Evolutionary conservation across 2,797 vertebrate species (phyloP), one percentile per base, ranked within the genome.

Genomic region (Menidia menidia): DNA sequence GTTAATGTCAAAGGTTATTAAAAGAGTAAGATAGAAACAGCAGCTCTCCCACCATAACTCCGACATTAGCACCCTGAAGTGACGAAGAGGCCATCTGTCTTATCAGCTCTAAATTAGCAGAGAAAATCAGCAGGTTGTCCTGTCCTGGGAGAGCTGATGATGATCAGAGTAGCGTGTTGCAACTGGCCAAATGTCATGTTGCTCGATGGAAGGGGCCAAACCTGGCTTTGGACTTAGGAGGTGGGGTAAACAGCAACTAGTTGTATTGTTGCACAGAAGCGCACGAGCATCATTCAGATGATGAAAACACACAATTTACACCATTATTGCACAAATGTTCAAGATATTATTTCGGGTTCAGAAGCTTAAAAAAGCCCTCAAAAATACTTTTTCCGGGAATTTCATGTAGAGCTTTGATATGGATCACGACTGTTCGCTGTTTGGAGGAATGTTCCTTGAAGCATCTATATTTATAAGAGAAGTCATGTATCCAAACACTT

Each of bases 1-100:
- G 68, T 82, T 81, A 87, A 92, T 89, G 71, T 73, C 78, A 90
- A 86, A 91, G 89, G 88, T 90, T 86, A 66, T 55, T 64, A 65
- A 87, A 86, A 87, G 86, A 84, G 83, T 87, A 89, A 57, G 59
- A 55, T 39, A 11, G 54, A 64, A 63, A 63, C 77, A 63, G 71
- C 77, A 75, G 66, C 77, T 60, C 52, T 30, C 72, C 5, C 58
- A 35, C 43, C 25, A 73, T 82, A 81, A 74, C 64, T 85, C 53
- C 55, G 81, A 71, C 61, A 80, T 88, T 88, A 80, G 80, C 89
- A 86, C 84, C 88, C 82, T 48, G 83, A 88, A 85, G 90, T 86
- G 87, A 85, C 70, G 79, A 64, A 73, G 71, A 83, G 78, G 75
- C 72, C 19, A 62, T 80, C 76, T 86, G 81, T 87, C 86, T 73